Evolutionary conservation across 1,140 invertebrate genomes (phyloP), one percentile per base, ranked within the genome.

Genomic region (Drosophila pruinosa): DNA sequence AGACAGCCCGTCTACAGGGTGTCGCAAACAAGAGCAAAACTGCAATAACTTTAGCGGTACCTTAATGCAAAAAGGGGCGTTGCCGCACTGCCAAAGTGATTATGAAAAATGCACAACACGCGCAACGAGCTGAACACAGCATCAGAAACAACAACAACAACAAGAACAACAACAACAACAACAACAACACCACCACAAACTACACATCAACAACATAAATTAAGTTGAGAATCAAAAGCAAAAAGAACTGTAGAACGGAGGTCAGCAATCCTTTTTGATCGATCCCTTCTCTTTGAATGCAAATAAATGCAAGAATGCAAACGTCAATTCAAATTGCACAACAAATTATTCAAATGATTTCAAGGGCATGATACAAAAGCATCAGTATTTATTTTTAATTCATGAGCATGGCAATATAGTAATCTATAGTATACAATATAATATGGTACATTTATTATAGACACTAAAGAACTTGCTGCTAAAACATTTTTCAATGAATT

Each of bases 101-200:
- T 71, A 71, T 71, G 68, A 71, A 71, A 71, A 71, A 71, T 71
- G 68, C 68, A 71, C 68, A 71, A 64, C 59, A 64, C 68, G 59
- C 61, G 68, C 68, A 69, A 43, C 57, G 47, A 59, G 56, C 54
- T 59, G 22, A 8, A 54, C 50, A 14, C 64, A 65, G 63, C 63
- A 65, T 65, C 63, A 56, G 12, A 26, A 68, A 12, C 56, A 59
- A 34, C 64, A 26, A 14, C 62, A 57, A 21, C 39, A 56, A 4
- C 52, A 56, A 4, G 41, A 56, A n/a, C 52, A 48, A 43, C 45
- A 52, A 38, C 21, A 47, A 17, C 21, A 64, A 41, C 50, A 54
- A 24, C 21, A 63, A 19, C 17, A 34, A 14, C 28, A 47, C 19
- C 3, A 31, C 7, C 15, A 17, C 7, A 50, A 50, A 31, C 21